These are phyloP conservation scores for Melinaea menophilus DNA, from an alignment of 2,888 invertebrate genomes.

Conservation along the genomic window DNA sequence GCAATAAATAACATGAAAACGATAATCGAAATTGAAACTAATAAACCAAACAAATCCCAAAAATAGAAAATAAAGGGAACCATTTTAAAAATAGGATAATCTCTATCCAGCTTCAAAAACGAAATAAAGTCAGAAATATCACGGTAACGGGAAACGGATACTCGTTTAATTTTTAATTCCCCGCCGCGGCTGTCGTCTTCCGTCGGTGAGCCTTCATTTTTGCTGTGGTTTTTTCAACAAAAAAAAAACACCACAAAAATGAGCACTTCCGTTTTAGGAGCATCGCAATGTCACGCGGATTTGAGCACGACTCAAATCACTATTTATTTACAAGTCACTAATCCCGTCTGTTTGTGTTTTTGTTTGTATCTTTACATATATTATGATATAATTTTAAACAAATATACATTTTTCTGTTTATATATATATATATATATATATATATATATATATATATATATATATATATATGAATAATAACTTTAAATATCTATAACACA, in stretches of 20 bases:
- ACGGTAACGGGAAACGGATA: conserved; percentile 70
- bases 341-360: neutral
- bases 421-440: no score
- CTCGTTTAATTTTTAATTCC: conserved; percentile 75
- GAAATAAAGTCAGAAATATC: conserved; percentile 47
- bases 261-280: conserved; percentile 70
- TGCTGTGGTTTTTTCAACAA: conserved; percentile 53
- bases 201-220: conserved; percentile 63
- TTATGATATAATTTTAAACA: no score
- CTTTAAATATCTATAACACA: no score
- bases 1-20: no score
- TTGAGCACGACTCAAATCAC: conserved; percentile 24
- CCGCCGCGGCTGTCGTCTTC: conserved; percentile 71
- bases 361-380: neutral
- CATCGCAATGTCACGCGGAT: conserved; percentile 52
- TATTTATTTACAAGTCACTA: neutral
- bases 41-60: neutral
- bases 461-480: no score
- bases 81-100: neutral
- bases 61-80: neutral
- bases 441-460: no score
- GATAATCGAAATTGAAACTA: no score
- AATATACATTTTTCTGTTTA: no score
- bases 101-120: conserved; percentile 28
- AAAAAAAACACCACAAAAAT: conserved; percentile 36